phyloP scores from a whole-genome alignment of 2,888 invertebrate genomes.

The Drosophila ezoana region DNA sequence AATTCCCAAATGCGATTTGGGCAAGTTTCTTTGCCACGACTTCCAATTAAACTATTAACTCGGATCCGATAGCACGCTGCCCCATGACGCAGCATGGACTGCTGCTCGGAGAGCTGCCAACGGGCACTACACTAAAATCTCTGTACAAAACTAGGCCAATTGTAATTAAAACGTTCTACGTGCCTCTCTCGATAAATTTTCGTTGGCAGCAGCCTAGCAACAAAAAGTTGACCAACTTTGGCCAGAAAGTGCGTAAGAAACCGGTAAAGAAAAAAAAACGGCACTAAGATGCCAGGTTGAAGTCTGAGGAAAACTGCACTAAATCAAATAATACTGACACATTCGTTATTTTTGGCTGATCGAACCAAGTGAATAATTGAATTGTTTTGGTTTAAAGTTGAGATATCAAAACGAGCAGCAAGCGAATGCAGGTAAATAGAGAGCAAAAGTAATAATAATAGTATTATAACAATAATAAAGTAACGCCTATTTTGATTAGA shows the following conservation, averaged over 20 bases:
- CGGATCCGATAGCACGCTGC: conserved; percentile 50
- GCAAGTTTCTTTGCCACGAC: conserved; percentile 47
- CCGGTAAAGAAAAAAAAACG: conserved; percentile 22
- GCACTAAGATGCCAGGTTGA: neutral
- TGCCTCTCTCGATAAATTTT: conserved; percentile 51
- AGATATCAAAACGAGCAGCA: conserved; percentile 21
- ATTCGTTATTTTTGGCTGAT: conserved; percentile 43
- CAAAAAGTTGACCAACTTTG: conserved; percentile 40
- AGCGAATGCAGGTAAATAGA: conserved; percentile 28
- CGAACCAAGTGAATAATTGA: conserved; percentile 57
- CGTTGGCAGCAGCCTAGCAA: conserved; percentile 2
- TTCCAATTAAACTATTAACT: conserved; percentile 77
- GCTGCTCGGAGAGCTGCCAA: conserved; percentile 19
- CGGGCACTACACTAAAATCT: conserved; percentile 35
- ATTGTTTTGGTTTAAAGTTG: conserved; percentile 16
- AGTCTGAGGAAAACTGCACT: conserved; percentile 1
- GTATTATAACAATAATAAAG: conserved; percentile 55
- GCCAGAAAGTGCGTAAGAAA: conserved; percentile 42
- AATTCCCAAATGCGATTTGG: conserved; percentile 22
- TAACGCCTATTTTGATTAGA: conserved; percentile 74
- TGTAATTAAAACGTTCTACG: conserved; percentile 82
- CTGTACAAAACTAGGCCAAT: conserved; percentile 74
- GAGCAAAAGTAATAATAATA: conserved; percentile 31
- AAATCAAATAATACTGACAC: conserved; percentile 1
- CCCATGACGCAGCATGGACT: conserved; percentile 33